Evolutionary conservation across 2,797 vertebrate genomes (phyloP).

Genomic region (Nasua narica): DNA sequence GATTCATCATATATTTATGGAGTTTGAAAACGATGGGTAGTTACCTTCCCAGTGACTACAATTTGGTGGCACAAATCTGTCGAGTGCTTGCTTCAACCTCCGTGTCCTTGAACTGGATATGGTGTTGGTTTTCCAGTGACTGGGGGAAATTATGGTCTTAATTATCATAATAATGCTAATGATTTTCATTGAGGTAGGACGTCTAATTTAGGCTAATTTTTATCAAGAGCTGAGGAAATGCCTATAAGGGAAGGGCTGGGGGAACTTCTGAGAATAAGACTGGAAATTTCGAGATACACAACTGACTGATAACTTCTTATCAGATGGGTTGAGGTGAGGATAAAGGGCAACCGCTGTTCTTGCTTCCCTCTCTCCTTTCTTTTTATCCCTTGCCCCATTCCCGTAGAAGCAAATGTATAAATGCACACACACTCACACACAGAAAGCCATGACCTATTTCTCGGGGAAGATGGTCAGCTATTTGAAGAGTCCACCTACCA

Average conservation of each 20-base stretch:
- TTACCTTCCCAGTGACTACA: not conserved
- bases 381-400: not conserved
- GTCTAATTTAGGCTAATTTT: not conserved
- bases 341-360: not conserved
- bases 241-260: not conserved
- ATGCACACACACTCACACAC: too few relatives aligned
- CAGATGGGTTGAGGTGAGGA: not conserved
- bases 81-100: not conserved
- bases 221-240: slow-evolving; percentile 33
- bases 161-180: slow-evolving; percentile 21
- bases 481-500: not conserved
- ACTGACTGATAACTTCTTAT: not conserved
- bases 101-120: not conserved
- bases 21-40: not conserved
- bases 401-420: not conserved
- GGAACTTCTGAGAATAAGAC: not conserved
- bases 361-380: not conserved
- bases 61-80: not conserved
- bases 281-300: not conserved
- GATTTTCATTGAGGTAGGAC: slow-evolving; percentile 25
- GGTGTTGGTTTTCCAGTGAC: not conserved
- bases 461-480: not conserved
- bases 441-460: not conserved
- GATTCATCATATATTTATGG: not conserved
- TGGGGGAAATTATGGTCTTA: not conserved